A percentile compares a stretch with the other conserved stretches of the same genome.
These are phyloP conservation scores for Myotis planiceps DNA, from an alignment of 2,797 vertebrate genomes.

Conservation along the genomic window DNA sequence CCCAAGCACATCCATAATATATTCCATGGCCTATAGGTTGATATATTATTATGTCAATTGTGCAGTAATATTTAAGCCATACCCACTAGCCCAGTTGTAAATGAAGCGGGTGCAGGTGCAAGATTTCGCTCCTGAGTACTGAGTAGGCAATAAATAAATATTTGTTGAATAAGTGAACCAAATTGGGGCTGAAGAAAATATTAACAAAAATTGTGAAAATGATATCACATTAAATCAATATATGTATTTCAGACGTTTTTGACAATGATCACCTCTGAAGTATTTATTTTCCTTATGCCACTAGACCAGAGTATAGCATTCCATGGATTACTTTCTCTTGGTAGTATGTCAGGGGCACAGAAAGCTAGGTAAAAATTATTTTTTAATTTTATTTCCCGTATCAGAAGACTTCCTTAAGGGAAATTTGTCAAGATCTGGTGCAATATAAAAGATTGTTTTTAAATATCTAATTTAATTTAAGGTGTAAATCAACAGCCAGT, in stretches of 20 bases:
- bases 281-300: background rate
- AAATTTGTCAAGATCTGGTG: constrained; percentile 30
- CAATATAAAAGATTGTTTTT: background rate
- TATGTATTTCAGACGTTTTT: background rate
- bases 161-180: background rate
- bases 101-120: background rate
- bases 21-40: background rate
- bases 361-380: background rate
- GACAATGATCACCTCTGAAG: background rate
- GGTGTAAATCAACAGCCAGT: background rate
- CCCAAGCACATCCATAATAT: background rate
- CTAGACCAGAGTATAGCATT: background rate
- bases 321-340: background rate
- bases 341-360: background rate
- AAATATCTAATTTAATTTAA: background rate
- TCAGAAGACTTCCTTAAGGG: background rate
- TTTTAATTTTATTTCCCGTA: constrained; percentile 3
- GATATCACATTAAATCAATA: background rate
- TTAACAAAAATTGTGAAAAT: background rate
- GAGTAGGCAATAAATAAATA: background rate
- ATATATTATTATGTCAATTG: background rate
- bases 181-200: background rate
- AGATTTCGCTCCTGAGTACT: background rate
- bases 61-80: background rate
- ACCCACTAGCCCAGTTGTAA: background rate